These are phyloP conservation scores for Chamaetylas fuelleborni DNA, from an alignment of 2,113 vertebrate genomes.

Conservation along the genomic window DNA sequence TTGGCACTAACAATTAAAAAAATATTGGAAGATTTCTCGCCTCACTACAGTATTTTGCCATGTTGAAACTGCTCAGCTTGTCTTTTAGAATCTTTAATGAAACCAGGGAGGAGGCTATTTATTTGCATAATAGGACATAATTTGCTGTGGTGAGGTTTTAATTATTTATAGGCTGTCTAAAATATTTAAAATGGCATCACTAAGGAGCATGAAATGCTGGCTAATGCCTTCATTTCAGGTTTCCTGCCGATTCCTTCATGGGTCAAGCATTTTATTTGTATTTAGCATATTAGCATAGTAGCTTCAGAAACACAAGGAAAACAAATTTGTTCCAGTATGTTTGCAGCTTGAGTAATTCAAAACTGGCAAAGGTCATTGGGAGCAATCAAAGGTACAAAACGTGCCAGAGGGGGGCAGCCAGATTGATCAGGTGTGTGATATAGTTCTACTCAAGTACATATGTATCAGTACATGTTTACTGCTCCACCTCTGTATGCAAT, in stretches of 20 bases:
- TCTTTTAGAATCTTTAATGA: slow-evolving; percentile 81
- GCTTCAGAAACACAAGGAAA: slow-evolving; percentile 73
- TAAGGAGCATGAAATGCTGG: slow-evolving; percentile 79
- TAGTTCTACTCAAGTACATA: neutral
- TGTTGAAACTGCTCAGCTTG: slow-evolving; percentile 78
- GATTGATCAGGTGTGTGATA: neutral
- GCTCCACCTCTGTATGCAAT: neutral
- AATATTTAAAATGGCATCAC: slow-evolving; percentile 83
- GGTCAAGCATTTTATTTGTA: slow-evolving; percentile 78
- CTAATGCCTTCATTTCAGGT: slow-evolving; percentile 80
- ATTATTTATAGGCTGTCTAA: slow-evolving; percentile 83
- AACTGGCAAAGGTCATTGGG: slow-evolving; percentile 51
- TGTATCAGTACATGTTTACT: neutral
- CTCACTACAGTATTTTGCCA: slow-evolving; percentile 68
- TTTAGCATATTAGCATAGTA: slow-evolving; percentile 69
- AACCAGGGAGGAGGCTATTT: slow-evolving; percentile 81
- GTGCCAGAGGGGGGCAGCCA: neutral
- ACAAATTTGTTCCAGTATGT: slow-evolving; percentile 64
- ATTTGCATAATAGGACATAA: slow-evolving; percentile 87
- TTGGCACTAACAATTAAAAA: slow-evolving; percentile 77
- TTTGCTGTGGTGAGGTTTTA: slow-evolving; percentile 81
- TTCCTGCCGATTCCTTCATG: slow-evolving; percentile 77
- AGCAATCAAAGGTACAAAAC: neutral
- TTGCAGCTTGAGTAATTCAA: slow-evolving; percentile 51
- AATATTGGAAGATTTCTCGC: slow-evolving; percentile 69